Conservation (phyloP, 2,113 vertebrate genomes). For the Thermophis baileyi region DNA sequence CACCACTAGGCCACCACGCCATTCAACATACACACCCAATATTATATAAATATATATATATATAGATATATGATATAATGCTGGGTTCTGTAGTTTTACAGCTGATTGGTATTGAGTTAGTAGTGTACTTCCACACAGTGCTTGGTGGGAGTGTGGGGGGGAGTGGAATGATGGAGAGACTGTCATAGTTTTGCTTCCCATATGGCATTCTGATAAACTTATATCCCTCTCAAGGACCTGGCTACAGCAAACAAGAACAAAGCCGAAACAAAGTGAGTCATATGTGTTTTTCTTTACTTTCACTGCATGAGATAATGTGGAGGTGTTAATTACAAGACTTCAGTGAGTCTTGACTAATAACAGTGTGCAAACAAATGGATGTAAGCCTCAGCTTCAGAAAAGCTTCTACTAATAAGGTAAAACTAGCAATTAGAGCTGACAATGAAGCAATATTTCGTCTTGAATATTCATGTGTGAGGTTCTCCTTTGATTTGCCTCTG, state of each 20-base stretch:
- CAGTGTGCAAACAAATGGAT: conserved; percentile 81
- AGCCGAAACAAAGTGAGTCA: conserved; percentile 78
- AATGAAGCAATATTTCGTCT: conserved; percentile 72
- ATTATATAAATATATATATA: background rate
- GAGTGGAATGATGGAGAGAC: conserved; percentile 32
- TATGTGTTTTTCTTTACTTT: conserved; percentile 79
- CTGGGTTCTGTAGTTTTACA: background rate
- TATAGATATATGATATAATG: background rate
- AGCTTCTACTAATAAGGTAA: conserved; percentile 78
- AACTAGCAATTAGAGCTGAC: conserved; percentile 77
- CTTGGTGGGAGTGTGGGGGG: conserved; percentile 20
- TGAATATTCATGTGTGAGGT: conserved; percentile 78
- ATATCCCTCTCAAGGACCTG: conserved; percentile 72
- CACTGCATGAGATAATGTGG: conserved; percentile 77
- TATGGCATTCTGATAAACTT: conserved; percentile 71
- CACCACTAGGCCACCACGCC: background rate
- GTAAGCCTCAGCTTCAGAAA: conserved; percentile 76
- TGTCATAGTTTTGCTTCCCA: conserved; percentile 66
- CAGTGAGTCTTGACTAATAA: conserved; percentile 79
- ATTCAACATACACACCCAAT: background rate
- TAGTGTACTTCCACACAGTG: conserved; percentile 53
- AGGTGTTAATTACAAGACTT: conserved; percentile 82
- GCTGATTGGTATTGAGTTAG: conserved; percentile 31
- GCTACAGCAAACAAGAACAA: conserved; percentile 75
- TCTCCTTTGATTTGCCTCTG: conserved; percentile 64